These are phyloP conservation scores for Acanthosoma haemorrhoidale DNA, from an alignment of 2,888 invertebrate species.

Conservation along the genomic window DNA sequence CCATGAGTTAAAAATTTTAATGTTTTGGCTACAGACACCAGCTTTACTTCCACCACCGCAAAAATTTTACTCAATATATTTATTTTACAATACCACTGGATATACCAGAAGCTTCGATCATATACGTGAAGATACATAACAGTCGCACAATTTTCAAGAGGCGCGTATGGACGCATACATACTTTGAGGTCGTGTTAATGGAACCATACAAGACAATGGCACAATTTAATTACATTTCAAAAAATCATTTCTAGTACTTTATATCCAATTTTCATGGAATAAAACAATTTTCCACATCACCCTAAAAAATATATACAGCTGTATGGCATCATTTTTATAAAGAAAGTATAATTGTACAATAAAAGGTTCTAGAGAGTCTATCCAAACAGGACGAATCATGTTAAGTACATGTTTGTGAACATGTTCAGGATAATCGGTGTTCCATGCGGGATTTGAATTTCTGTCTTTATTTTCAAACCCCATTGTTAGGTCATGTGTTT, in stretches of 20 bases:
- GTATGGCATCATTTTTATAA: constrained; percentile 28
- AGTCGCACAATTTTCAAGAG: not conserved
- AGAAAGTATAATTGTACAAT: not conserved
- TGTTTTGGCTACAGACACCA: no score
- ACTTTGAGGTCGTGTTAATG: constrained; percentile 15
- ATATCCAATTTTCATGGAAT: constrained; percentile 9
- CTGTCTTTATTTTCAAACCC: no score
- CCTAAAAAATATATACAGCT: constrained; percentile 19
- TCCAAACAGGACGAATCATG: not conserved
- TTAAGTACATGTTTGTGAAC: no score
- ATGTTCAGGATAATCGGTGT: no score
- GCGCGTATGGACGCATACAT: not conserved
- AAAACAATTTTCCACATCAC: constrained; percentile 1
- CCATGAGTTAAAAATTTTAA: not conserved
- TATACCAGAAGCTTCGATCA: not conserved
- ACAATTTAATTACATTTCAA: constrained; percentile 9
- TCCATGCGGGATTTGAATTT: no score
- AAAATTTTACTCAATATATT: not conserved
- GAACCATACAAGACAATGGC: constrained; percentile 22
- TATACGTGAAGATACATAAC: no score
- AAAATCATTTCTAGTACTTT: not conserved
- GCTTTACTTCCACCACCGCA: not conserved
- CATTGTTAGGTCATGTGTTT: no score
- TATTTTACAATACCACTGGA: not conserved
- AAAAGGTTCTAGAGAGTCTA: constrained; percentile 4